Evolutionary conservation across 2,797 vertebrate genomes (phyloP), one percentile per base, ranked within the genome.

Genomic region (Apogon talboti): DNA sequence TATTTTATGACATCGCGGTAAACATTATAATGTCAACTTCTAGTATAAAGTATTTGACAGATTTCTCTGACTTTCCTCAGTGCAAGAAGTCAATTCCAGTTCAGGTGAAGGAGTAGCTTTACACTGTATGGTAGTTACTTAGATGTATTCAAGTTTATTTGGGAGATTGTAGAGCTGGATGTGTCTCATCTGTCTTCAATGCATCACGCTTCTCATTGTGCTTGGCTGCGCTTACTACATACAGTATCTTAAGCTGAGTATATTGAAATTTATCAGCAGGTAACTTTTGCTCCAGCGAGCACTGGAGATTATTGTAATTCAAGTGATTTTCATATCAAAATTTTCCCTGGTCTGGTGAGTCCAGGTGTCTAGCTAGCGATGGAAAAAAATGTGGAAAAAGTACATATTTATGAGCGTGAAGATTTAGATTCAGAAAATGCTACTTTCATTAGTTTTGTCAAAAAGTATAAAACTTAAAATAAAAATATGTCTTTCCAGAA

Each of bases 371-470:
- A 3, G n/a, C 48, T 47, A 15, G 19, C 3, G 1, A 58, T 24
- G 41, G 14, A 24, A 70, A 24, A 70, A 67, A 56, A 63, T 40
- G 12, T 43, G 10, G 14, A 82, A 53, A 52, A 11, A 30, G 42
- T 38, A 66, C 53, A 79, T 52, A 47, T 58, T 51, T 78, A 56
- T 57, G 52, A 77, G 50, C 63, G 50, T 42, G 41, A 56, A 16
- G 38, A 66, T 73, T 66, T 56, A 16, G 53, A 79, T 68, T 71
- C 41, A 61, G 49, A 72, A 75, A 78, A 61, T 48, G 9, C 42
- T 52, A 14, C 76, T 84, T 87, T 82, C 72, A 81, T 85, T 77
- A 61, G 51, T 79, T 83, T 83, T 80, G 64, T 78, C 56, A 54
- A 54, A 84, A 84, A 69, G 35, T 72, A 50, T 64, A 40, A 78